These are phyloP conservation scores for Neosilurus mollespiculum DNA, from an alignment of 2,797 vertebrate genomes.

Conservation along the genomic window DNA sequence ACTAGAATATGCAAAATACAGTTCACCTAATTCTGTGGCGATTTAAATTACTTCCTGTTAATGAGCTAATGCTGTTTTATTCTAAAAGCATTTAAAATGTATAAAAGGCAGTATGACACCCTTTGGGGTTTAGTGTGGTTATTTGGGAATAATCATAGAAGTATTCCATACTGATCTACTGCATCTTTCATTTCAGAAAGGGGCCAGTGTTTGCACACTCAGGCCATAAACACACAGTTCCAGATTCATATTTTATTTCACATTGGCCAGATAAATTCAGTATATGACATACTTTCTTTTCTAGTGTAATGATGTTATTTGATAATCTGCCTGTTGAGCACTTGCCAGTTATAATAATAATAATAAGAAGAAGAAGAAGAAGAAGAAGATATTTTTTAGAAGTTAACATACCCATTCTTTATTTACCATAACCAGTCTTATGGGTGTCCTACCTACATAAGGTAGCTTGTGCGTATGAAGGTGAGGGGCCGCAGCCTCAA, in stretches of 20 bases:
- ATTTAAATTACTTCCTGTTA: background rate
- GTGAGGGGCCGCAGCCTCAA: background rate
- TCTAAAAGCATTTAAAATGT: background rate
- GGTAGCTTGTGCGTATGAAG: no score
- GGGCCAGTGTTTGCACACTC: background rate
- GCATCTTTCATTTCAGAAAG: background rate
- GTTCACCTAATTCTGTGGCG: background rate
- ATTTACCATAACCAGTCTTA: background rate
- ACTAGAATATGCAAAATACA: background rate
- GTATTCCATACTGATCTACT: no score
- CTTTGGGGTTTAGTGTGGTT: background rate
- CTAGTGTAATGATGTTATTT: background rate
- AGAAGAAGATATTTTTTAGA: background rate
- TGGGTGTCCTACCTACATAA: no score
- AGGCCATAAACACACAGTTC: background rate
- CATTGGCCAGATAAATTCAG: background rate
- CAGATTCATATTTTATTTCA: background rate
- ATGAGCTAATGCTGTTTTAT: background rate
- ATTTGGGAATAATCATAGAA: background rate
- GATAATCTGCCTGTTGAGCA: background rate
- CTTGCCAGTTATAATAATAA: background rate
- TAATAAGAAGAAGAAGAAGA: no score
- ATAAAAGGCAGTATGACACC: background rate
- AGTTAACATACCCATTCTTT: background rate
- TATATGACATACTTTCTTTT: background rate